A percentile compares a stretch with the other conserved stretches of the same genome.
Evolutionary conservation across 2,797 vertebrate species (phyloP).

Genomic region (Cossypha dichroa): DNA sequence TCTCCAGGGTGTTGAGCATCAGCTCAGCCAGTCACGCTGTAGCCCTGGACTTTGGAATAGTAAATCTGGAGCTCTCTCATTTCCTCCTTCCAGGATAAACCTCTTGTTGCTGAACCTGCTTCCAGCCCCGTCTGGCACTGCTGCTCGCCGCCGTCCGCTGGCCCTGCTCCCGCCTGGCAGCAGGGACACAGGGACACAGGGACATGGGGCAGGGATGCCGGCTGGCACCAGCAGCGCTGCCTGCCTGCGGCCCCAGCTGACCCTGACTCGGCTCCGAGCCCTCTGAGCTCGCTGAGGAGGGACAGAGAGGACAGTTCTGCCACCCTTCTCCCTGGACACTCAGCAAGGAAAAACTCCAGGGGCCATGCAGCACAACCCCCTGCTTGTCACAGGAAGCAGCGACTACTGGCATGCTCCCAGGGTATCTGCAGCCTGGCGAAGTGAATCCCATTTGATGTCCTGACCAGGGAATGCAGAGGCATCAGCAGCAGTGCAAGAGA

Average conservation of each 20-base stretch:
- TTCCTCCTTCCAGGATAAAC: slow-evolving; percentile 20
- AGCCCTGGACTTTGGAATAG: slow-evolving; percentile 17
- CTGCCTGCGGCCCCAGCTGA: background rate
- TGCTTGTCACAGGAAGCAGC: fast-evolving
- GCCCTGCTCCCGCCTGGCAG: background rate
- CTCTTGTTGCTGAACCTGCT: background rate
- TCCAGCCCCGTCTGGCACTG: background rate
- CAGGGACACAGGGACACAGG: background rate
- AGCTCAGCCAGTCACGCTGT: background rate
- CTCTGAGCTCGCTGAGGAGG: background rate
- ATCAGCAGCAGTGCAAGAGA: background rate
- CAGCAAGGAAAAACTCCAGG: fast-evolving
- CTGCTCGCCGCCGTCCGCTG: fast-evolving
- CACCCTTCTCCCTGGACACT: background rate
- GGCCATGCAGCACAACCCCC: fast-evolving
- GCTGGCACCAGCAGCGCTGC: background rate
- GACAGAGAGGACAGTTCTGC: background rate
- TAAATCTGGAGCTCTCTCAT: background rate
- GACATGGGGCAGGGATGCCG: background rate
- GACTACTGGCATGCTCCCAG: fast-evolving
- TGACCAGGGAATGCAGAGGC: background rate
- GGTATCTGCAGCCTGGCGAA: background rate
- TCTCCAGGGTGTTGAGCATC: fast-evolving
- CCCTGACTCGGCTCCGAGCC: background rate
- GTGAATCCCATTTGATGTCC: fast-evolving